Conservation (phyloP, 1,140 invertebrate species). For the Sycobia sp. region DNA sequence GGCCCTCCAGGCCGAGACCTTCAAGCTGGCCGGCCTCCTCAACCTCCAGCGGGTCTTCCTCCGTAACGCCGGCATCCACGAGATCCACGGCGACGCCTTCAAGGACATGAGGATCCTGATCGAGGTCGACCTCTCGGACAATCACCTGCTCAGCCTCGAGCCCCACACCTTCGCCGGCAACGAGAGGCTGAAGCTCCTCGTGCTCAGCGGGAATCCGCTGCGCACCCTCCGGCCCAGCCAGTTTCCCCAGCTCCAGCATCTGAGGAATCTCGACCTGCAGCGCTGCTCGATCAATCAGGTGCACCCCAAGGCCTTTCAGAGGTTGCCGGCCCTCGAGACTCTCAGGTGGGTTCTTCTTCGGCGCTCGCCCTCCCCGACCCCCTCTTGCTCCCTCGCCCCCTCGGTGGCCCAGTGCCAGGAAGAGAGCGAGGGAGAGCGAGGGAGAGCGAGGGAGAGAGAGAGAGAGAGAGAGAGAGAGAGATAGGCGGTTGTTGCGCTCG, state of each 20-base stretch:
- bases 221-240: slow-evolving; percentile 66
- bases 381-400: neutral
- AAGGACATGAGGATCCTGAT: slow-evolving; percentile 84
- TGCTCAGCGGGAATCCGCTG: slow-evolving; percentile 75
- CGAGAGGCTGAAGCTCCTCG: slow-evolving; percentile 71
- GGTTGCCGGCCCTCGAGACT: slow-evolving; percentile 71
- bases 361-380: too few relatives aligned
- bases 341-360: slow-evolving; percentile 64
- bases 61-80: slow-evolving; percentile 72
- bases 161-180: slow-evolving; percentile 78
- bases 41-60: slow-evolving; percentile 85
- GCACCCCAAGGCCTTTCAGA: slow-evolving; percentile 72
- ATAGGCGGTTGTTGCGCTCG: too few relatives aligned
- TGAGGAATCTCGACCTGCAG: slow-evolving; percentile 75
- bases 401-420: neutral
- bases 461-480: too few relatives aligned
- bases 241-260: slow-evolving; percentile 74
- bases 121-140: slow-evolving; percentile 82
- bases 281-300: slow-evolving; percentile 76
- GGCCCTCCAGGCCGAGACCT: slow-evolving; percentile 77
- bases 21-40: slow-evolving; percentile 76
- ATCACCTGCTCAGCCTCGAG: slow-evolving; percentile 70
- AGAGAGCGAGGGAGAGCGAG: too few relatives aligned
- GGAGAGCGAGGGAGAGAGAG: too few relatives aligned
- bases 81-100: slow-evolving; percentile 82